These are phyloP conservation scores for Antitype chi DNA, from an alignment of 2,888 invertebrate species.

Conservation along the genomic window DNA sequence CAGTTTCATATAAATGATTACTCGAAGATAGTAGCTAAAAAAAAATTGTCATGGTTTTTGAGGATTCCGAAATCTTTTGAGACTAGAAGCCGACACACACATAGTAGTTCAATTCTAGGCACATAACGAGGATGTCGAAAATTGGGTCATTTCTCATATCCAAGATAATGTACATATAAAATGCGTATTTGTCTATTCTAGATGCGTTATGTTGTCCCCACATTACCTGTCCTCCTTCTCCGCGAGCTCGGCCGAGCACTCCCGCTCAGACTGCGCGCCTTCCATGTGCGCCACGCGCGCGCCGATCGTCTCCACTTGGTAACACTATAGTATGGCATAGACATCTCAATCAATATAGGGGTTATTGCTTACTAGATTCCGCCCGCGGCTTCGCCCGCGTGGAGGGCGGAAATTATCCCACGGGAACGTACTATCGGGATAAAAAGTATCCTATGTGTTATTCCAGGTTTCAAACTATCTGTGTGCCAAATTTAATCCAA, in stretches of 20 bases:
- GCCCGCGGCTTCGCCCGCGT: too few relatives aligned
- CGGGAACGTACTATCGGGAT: too few relatives aligned
- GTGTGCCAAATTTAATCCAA: too few relatives aligned
- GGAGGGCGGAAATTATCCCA: too few relatives aligned
- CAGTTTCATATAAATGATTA: background rate
- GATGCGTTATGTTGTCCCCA: background rate
- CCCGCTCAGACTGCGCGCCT: constrained; percentile 82
- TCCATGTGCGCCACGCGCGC: constrained; percentile 86
- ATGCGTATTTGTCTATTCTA: background rate
- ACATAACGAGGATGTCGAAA: background rate
- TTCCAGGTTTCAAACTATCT: too few relatives aligned
- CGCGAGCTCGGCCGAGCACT: constrained; percentile 79
- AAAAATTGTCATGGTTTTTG: background rate
- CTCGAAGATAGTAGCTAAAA: background rate
- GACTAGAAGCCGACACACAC: too few relatives aligned
- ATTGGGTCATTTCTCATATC: background rate
- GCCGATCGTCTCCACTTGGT: constrained; percentile 86
- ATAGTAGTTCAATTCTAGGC: background rate
- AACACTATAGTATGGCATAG: constrained; percentile 73
- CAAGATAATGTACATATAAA: background rate
- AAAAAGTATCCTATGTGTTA: too few relatives aligned
- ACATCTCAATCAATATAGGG: background rate
- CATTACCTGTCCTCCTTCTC: constrained; percentile 82
- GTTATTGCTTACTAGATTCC: background rate
- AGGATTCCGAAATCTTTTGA: background rate